Conservation (phyloP, 2,888 invertebrate genomes). For the Pinctada fucata region DNA sequence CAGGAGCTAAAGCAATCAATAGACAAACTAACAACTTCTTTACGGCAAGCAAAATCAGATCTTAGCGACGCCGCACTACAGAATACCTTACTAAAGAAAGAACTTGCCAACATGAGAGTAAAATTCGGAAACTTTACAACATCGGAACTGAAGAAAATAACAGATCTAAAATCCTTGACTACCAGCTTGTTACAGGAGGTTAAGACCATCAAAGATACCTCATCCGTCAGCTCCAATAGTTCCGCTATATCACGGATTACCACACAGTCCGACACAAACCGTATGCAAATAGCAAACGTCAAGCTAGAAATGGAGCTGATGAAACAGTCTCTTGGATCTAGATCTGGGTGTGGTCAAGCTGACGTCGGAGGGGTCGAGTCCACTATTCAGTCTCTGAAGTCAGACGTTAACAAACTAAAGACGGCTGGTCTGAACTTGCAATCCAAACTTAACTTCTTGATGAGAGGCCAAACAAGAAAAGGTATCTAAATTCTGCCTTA, state of each 20-base stretch:
- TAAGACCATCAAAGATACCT: too few species aligned
- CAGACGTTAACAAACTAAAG: neutral
- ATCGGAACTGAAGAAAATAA: too few species aligned
- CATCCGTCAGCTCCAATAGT: too few species aligned
- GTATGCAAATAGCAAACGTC: neutral
- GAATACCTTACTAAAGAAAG: neutral
- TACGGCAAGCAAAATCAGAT: neutral
- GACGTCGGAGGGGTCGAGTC: neutral
- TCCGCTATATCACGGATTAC: too few species aligned
- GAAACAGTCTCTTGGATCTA: neutral
- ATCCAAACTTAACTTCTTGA: neutral
- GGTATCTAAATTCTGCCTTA: too few species aligned
- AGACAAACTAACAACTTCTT: neutral
- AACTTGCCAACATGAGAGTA: neutral
- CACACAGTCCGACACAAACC: too few species aligned
- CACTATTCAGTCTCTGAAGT: neutral
- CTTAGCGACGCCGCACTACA: neutral
- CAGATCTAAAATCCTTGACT: too few species aligned
- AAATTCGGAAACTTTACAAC: neutral
- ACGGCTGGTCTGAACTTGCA: neutral
- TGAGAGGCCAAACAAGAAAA: neutral
- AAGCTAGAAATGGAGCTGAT: neutral
- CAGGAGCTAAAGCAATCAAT: neutral
- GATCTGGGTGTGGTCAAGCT: neutral
- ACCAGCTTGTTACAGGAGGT: too few species aligned